Base-by-base conservation (phyloP, 2,113 vertebrate genomes). In the Nannobrachium achirus region DNA sequence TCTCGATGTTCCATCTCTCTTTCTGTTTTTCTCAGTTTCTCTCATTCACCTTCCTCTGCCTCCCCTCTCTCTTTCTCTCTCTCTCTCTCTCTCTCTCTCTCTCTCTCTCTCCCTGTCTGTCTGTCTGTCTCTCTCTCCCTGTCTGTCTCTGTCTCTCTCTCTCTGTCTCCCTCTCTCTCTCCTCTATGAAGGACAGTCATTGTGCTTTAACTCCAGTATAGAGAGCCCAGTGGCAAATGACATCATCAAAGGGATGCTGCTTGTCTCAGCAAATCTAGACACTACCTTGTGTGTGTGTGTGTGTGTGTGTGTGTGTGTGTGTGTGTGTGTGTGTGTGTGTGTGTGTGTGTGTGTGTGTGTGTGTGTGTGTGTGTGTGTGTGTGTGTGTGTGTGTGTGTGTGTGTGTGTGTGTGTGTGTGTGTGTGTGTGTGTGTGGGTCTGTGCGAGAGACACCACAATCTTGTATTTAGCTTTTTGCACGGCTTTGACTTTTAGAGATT, bases 251-350 rank as follows among this genome's bases (percentile, higher is more conserved):
- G 63, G 56, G 41, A 16, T 44, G 7, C 78, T 63, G 65, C 71
- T 68, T 65, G 69, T 52, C 67, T 85, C 80, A 69, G 74, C 77
- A 78, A 8, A 71, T 63, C 65, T 63, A 15, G 2, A 9, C 15
- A 18, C 9, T 6, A 19, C 9, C 7, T 2, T 33, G 25, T 33
- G 25, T 5, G 25, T 33, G 25, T 2, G 25, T 33, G 25, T 5
- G 25, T 25, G 25, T 4, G 25, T 5, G 2, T 33, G 25, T 5
- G 25, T 33, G 2, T 5, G 25, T 33, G 25, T 5, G 25, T 33
- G 25, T 5, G 25, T 25, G 25, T 4, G 25, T 5, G 2, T 33
- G 25, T 5, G 25, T 33, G 2, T 5, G 25, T 33, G 25, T 5
- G 25, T 33, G 25, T 33, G 25, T 5, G 25, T 33, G 25, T 2